phyloP scores from a whole-genome alignment of 1,140 invertebrate genomes.

The Zaprionus africanus region DNA sequence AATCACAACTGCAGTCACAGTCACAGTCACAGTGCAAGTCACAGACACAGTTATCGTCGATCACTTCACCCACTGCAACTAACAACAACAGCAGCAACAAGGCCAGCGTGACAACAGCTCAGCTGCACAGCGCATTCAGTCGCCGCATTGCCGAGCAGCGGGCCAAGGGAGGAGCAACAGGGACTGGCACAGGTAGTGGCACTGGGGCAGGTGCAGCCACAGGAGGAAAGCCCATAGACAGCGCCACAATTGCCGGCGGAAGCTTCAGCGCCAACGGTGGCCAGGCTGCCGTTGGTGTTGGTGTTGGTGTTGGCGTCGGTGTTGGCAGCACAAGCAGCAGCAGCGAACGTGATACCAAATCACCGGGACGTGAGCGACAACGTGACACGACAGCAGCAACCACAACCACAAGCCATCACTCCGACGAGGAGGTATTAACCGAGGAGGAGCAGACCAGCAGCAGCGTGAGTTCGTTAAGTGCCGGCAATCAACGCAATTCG shows the following conservation, averaged over 20 bases:
- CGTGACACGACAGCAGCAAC: constrained; percentile 5
- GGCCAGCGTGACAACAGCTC: constrained; percentile 71
- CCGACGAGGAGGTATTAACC: constrained; percentile 66
- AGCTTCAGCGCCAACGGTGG: constrained; percentile 82
- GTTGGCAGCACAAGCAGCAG: constrained; percentile 58
- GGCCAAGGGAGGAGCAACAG: constrained; percentile 41
- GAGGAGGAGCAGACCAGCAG: constrained; percentile 79
- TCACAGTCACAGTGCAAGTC: constrained; percentile 26
- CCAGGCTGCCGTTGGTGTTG: constrained; percentile 81
- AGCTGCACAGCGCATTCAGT: constrained; percentile 72
- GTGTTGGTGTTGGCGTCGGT: constrained; percentile 56
- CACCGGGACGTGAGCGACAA: constrained; percentile 37
- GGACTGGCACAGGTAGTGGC: constrained; percentile 36
- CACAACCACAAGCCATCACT: constrained; percentile 28
- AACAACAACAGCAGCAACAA: constrained; percentile 15
- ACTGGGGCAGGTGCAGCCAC: constrained; percentile 27
- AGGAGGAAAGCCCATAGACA: constrained; percentile 41
- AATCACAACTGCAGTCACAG: constrained; percentile 33
- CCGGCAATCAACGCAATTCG: constrained; percentile 81
- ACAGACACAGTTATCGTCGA: constrained; percentile 6
- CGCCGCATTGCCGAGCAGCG: constrained; percentile 65
- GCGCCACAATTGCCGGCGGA: constrained; percentile 82
- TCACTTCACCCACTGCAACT: constrained; percentile 13
- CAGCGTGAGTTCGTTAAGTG: constrained; percentile 79
- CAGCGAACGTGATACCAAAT: constrained; percentile 67